Conservation (phyloP, 2,888 invertebrate genomes). For the Junonia oenone region DNA sequence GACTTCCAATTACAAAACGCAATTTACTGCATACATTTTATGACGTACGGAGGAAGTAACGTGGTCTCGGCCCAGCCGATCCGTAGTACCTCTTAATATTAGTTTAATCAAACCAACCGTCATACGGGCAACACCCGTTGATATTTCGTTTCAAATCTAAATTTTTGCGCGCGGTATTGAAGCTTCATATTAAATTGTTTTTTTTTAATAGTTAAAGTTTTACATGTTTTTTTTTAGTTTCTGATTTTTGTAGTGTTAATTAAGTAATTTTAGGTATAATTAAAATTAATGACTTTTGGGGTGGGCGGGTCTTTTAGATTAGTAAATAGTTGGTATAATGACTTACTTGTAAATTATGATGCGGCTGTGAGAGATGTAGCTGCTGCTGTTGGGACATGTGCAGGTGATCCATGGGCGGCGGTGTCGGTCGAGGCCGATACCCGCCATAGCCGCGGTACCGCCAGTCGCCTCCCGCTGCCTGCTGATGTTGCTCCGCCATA, state of each 20-base stretch:
- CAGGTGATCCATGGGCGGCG: constrained; percentile 71
- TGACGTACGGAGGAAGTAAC: constrained; percentile 31
- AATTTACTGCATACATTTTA: constrained; percentile 41
- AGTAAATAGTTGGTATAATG: neutral
- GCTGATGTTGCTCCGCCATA: constrained; percentile 98
- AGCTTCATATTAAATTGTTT: no score
- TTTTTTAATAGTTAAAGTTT: no score
- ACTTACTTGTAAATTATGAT: constrained; percentile 88
- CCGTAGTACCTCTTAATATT: constrained; percentile 20
- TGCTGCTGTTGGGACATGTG: constrained; percentile 94
- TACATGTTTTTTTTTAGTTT: no score
- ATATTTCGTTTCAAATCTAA: constrained; percentile 7
- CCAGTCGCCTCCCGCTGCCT: constrained; percentile 81
- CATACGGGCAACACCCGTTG: constrained; percentile 9
- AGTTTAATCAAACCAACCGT: constrained; percentile 5
- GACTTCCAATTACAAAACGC: constrained; percentile 58
- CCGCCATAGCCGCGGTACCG: constrained; percentile 78
- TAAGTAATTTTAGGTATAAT: neutral
- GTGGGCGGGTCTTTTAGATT: no score
- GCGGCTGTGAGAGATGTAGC: constrained; percentile 90
- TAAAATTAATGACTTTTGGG: neutral
- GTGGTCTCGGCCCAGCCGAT: constrained; percentile 20
- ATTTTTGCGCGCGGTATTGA: constrained; percentile 15
- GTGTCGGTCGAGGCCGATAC: constrained; percentile 64
- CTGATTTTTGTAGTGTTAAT: no score